Evolutionary conservation across 2,113 vertebrate genomes (phyloP), one percentile per base, ranked within the genome.

Genomic region (Myiozetetes cayanensis): DNA sequence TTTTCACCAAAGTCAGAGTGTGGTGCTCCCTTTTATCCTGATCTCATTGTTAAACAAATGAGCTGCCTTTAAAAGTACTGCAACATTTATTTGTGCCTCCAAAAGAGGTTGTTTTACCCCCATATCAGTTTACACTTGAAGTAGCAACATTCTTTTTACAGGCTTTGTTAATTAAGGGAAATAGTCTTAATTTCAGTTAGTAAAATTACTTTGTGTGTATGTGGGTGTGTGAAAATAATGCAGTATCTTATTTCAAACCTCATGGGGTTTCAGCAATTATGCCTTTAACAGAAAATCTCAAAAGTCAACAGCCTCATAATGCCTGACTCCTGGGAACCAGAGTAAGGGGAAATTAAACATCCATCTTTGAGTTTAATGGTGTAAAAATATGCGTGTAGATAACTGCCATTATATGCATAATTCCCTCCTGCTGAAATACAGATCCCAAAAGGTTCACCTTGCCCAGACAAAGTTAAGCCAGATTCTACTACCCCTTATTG

Each of bases 161-260:
- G 28, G 14, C 5, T 84, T 41, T 46, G 41, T 85, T 90, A 93
- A 95, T 94, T 86, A 85, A 87, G 70, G 41, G 37, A 46, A 85
- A 85, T 49, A 53, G 58, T 75, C 70, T 61, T 87, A 75, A 92
- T 92, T 92, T 94, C 81, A 82, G 70, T 81, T 72, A 89, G 52
- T 58, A 81, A 95, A 82, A 90, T 92, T 81, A 25, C 49, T 95
- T 90, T 93, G 68, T 65, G 70, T 71, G 25, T 27, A 61, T 72
- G 85, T 95, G 92, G 93, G 90, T 75, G 93, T 95, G 90, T 84
- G 96, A 94, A 96, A 96, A 94, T 90, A 92, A 93, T 56, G 58
- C 28, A 46, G 70, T 73, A 84, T 92, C 75, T 68, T 81, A 75
- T 96, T 97, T 95, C 96, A 94, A 86, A 95, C 80, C 90, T 92